Evolutionary conservation across 2,888 invertebrate species (phyloP).

Genomic region (Psylliodes chrysocephalus): DNA sequence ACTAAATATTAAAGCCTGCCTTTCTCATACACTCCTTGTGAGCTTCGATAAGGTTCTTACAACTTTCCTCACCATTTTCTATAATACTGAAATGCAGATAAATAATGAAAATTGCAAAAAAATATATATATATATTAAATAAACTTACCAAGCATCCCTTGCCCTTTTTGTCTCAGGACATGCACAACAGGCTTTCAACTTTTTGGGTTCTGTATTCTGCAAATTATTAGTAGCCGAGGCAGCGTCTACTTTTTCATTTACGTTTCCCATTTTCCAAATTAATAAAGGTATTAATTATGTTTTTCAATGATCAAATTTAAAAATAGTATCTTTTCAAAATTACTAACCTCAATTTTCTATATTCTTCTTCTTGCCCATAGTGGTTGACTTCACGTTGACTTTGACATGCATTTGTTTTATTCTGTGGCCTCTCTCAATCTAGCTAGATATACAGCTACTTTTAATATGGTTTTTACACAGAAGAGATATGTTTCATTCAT

Average conservation of each 20-base stretch:
- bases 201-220: slow-evolving; percentile 67
- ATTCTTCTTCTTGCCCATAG: too few relatives aligned
- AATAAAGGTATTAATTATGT: too few relatives aligned
- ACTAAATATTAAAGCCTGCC: slow-evolving; percentile 91
- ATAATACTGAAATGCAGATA: slow-evolving; percentile 78
- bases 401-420: too few relatives aligned
- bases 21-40: slow-evolving; percentile 97
- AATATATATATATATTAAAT: neutral
- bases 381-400: too few relatives aligned
- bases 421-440: too few relatives aligned
- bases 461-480: too few relatives aligned
- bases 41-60: slow-evolving; percentile 89
- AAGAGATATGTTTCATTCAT: too few relatives aligned
- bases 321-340: too few relatives aligned
- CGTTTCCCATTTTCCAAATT: slow-evolving; percentile 67
- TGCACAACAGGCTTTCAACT: slow-evolving; percentile 95
- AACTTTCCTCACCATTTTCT: slow-evolving; percentile 91
- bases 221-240: slow-evolving; percentile 53
- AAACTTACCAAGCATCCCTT: slow-evolving; percentile 87
- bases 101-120: slow-evolving; percentile 8
- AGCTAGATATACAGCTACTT: too few relatives aligned
- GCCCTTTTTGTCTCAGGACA: slow-evolving; percentile 94
- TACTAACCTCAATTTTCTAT: too few relatives aligned
- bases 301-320: too few relatives aligned
- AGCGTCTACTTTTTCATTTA: slow-evolving; percentile 66